A percentile compares a stretch with the other conserved stretches of the same genome.
Evolutionary conservation across 2,888 invertebrate species (phyloP).

Genomic region (Coecobrya sp.): DNA sequence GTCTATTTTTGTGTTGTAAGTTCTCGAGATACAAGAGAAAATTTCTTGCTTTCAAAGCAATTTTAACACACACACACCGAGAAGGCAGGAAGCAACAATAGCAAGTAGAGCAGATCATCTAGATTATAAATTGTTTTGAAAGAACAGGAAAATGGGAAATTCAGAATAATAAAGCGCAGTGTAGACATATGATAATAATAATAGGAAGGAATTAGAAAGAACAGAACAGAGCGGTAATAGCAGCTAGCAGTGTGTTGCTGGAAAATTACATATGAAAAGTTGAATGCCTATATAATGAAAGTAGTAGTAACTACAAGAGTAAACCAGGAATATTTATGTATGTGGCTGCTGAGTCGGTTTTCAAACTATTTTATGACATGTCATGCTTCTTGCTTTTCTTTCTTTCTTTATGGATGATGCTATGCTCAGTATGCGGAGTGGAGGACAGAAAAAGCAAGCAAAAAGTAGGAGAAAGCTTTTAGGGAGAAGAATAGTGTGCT

Average conservation of each 20-base stretch:
- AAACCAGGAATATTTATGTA: slow-evolving; percentile 23
- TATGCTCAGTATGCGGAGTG: background rate
- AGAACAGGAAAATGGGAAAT: slow-evolving; percentile 36
- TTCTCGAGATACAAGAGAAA: background rate
- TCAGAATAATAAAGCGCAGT: background rate
- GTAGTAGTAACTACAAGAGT: slow-evolving; percentile 1
- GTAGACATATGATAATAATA: slow-evolving; percentile 35
- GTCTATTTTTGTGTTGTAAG: background rate
- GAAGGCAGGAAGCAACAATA: slow-evolving; percentile 5
- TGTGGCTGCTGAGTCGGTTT: slow-evolving; percentile 25
- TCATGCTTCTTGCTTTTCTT: slow-evolving; percentile 54
- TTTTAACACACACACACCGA: background rate
- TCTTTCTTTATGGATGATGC: background rate
- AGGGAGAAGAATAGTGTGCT: slow-evolving; percentile 20
- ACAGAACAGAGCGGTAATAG: background rate
- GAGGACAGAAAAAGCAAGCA: background rate
- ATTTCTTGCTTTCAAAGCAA: background rate
- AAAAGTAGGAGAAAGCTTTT: slow-evolving; percentile 17
- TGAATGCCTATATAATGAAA: slow-evolving; percentile 5
- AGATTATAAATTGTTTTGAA: slow-evolving; percentile 29
- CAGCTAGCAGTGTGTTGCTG: background rate
- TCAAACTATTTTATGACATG: slow-evolving; percentile 71
- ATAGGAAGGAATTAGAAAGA: background rate
- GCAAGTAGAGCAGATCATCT: slow-evolving; percentile 44
- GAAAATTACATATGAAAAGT: slow-evolving; percentile 16